Conservation (phyloP, 92 coral and sea anemone genomes). For the Epizoanthus fatuus region DNA sequence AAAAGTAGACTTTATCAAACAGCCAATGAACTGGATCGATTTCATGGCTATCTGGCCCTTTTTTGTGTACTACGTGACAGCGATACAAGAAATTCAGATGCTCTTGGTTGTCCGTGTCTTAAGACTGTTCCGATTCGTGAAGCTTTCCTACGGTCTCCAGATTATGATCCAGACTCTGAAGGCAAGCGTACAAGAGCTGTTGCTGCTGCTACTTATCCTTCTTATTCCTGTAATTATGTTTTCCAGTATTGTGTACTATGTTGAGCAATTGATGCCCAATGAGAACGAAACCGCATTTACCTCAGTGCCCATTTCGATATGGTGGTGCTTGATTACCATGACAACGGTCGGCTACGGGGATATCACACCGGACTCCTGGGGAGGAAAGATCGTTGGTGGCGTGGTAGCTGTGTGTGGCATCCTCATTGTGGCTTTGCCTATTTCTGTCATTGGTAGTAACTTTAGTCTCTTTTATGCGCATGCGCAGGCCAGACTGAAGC, state of each 20-base stretch:
- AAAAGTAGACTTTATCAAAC: constrained; percentile 72
- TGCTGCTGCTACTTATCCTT: constrained; percentile 85
- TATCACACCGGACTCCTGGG: constrained; percentile 87
- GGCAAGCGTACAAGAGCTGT: constrained; percentile 90
- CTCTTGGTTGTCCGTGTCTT: constrained; percentile 87
- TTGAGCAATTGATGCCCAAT: constrained; percentile 66
- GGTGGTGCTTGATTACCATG: constrained; percentile 99
- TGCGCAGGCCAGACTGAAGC: constrained; percentile 96
- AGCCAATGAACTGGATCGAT: constrained; percentile 98
- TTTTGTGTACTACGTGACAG: constrained; percentile 62
- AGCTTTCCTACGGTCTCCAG: constrained; percentile 93
- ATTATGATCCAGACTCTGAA: constrained; percentile 93
- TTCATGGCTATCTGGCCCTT: constrained; percentile 91
- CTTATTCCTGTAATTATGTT: constrained; percentile 93
- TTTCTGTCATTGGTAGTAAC: constrained; percentile 96
- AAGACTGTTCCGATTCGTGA: constrained; percentile 90
- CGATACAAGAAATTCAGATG: constrained; percentile 63
- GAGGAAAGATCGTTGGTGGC: constrained; percentile 95
- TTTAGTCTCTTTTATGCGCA: constrained; percentile 94
- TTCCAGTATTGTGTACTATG: constrained; percentile 94
- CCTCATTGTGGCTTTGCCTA: constrained; percentile 92
- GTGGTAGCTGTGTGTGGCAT: constrained; percentile 97
- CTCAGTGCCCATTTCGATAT: constrained; percentile 92
- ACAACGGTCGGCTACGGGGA: constrained; percentile 99
- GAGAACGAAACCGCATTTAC: constrained; percentile 60